Base-by-base conservation (phyloP, 2,797 vertebrate species). In the Spinibarbus caldwelli region DNA sequence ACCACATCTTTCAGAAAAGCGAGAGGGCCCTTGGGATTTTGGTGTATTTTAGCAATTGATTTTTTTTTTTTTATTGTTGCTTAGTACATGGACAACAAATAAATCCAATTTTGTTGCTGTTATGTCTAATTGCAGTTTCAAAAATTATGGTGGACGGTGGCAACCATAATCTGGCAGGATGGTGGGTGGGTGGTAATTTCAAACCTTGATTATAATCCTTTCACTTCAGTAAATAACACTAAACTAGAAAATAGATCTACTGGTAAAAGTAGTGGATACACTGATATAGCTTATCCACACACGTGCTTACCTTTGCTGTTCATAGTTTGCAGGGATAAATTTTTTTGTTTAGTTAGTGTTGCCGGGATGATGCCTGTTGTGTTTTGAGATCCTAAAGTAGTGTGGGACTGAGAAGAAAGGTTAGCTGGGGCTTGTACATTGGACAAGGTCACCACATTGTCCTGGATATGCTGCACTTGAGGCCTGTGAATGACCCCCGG, bases 391-490 rank as follows among this genome's bases (percentile, higher is more conserved):
- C 75, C 64, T 87, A 84, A n/a, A 2, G 66, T 67, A 47, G 78
- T 84, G 34, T 73, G 68, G 71, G 87, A 64, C 29, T 90, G 1
- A 54, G 67, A 31, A 19, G 85, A 85, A 62, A 87, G 81, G 15
- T 87, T 83, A 26, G 89, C 86, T 78, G 92, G 88, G 38, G 89
- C 90, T 86, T 92, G 89, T 3, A 89, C 87, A 85, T 90, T 90
- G 78, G 89, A 52, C 62, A 91, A 82, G 15, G 89, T 86, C 86
- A 91, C 36, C 80, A 90, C 82, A 59, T 89, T 92, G 79, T 91
- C 91, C 79, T 93, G 72, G 45, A 91, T 76, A 57, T 91, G 75
- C 81, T 83, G 81, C 88, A 92, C 92, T 91, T 78, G 76, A 62
- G 91, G 89, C 54, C 90, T 91, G 87, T 85, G 91, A 78, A 87